These are phyloP conservation scores for Ctena decussata DNA, from an alignment of 2,888 invertebrate genomes.

Conservation along the genomic window DNA sequence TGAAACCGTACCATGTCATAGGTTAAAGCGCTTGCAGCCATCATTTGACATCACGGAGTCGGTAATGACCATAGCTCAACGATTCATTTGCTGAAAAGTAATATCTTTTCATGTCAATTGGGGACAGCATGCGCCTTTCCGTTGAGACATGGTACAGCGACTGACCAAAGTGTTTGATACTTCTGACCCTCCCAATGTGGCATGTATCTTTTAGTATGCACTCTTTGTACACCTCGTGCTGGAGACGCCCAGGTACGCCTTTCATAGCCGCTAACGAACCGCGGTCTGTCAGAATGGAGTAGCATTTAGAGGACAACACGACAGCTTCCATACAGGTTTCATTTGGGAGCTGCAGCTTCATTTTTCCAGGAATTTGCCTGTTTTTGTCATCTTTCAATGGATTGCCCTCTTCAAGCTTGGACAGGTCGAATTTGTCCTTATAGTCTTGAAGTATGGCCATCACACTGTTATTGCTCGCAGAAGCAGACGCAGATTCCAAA, in stretches of 20 bases:
- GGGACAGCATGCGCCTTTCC: neutral
- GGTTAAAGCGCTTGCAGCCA: too few relatives aligned
- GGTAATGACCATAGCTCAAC: constrained; percentile 8
- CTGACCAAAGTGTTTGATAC: constrained; percentile 1
- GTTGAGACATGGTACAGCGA: neutral
- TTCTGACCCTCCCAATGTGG: neutral
- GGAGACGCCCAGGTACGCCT: neutral
- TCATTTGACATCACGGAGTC: neutral
- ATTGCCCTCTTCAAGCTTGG: neutral
- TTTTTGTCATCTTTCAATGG: neutral
- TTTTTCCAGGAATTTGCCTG: constrained; percentile 1
- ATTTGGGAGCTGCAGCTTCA: neutral
- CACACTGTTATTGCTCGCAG: neutral
- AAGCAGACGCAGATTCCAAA: neutral
- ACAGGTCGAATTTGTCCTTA: constrained; percentile 18
- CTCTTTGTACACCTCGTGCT: neutral
- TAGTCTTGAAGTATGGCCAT: neutral
- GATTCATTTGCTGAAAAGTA: neutral
- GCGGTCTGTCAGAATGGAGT: constrained; percentile 12
- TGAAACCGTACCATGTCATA: too few relatives aligned
- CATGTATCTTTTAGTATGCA: neutral
- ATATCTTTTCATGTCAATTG: constrained; percentile 4
- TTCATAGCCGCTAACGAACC: neutral
- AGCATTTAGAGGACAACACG: constrained; percentile 19
- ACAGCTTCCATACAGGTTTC: constrained; percentile 3